Percentiles rank a stretch among this genome's conserved stretches.
phyloP scores from a whole-genome alignment of 2,797 vertebrate species.

The Sebastes vulpes region DNA sequence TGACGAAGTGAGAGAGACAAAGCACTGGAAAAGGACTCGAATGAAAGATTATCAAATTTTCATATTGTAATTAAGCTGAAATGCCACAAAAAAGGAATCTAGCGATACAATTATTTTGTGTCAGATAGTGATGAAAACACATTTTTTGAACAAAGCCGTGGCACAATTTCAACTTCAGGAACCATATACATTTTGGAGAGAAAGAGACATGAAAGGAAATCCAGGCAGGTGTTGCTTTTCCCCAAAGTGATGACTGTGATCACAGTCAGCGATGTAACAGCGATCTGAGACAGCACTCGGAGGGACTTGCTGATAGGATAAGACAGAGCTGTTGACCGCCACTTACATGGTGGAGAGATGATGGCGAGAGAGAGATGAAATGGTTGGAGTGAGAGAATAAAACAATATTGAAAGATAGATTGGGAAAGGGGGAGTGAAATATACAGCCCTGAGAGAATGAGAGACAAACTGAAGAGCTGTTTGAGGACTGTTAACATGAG shows the following conservation, averaged over 20 bases:
- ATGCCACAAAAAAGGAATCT: neutral
- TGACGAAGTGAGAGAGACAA: conserved; percentile 1
- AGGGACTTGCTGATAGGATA: conserved; percentile 32
- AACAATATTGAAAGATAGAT: conserved; percentile 21
- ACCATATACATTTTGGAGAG: neutral
- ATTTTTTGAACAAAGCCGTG: neutral
- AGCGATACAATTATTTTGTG: neutral
- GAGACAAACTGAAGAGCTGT: neutral
- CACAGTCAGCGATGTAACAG: conserved; percentile 10
- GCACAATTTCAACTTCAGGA: neutral
- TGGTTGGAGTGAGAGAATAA: conserved; percentile 3
- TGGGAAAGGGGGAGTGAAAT: neutral
- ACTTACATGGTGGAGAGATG: conserved; percentile 12
- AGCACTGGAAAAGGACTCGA: neutral
- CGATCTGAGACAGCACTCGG: conserved; percentile 13
- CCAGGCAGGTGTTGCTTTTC: neutral
- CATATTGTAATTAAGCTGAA: neutral
- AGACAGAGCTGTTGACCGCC: conserved; percentile 32
- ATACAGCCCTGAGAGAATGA: conserved; percentile 2
- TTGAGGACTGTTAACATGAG: neutral
- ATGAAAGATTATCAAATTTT: neutral
- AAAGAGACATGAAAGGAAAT: conserved; percentile 3
- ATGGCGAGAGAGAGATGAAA: conserved; percentile 19
- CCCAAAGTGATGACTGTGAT: neutral
- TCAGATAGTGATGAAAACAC: neutral